Conservation (phyloP, 2,113 vertebrate species). For the Alligator mississippiensis region DNA sequence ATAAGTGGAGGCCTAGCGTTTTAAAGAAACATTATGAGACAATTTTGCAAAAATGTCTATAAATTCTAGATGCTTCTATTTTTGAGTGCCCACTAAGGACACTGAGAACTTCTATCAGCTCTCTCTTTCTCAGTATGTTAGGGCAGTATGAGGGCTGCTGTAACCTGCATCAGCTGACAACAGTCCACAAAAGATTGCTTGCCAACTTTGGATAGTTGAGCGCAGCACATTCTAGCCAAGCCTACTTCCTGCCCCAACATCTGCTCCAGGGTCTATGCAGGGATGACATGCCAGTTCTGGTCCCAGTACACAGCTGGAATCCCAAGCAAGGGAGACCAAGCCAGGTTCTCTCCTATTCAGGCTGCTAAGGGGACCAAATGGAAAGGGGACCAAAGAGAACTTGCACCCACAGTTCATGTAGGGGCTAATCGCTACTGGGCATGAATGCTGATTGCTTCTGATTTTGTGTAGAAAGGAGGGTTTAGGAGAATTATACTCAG, state of each 20-base stretch:
- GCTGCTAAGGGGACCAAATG: neutral
- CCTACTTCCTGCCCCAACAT: neutral
- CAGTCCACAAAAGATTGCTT: neutral
- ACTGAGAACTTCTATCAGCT: neutral
- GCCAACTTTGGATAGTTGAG: neutral
- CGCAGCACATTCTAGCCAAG: neutral
- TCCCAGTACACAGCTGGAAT: neutral
- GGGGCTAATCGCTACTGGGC: neutral
- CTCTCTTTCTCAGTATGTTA: neutral
- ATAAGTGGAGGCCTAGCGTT: neutral
- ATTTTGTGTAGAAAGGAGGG: neutral
- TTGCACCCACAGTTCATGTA: neutral
- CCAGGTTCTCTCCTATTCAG: neutral
- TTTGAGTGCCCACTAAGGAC: too few relatives aligned
- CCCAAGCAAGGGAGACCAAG: neutral
- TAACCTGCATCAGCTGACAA: neutral
- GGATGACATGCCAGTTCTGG: neutral
- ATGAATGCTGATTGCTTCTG: neutral
- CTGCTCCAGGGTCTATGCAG: neutral
- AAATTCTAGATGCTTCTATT: neutral
- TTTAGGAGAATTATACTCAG: neutral
- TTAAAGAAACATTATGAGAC: neutral
- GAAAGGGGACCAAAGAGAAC: neutral
- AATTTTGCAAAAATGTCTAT: neutral
- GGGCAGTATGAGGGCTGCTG: neutral